Base-by-base conservation (phyloP, 2,113 vertebrate genomes). In the Murina feae region DNA sequence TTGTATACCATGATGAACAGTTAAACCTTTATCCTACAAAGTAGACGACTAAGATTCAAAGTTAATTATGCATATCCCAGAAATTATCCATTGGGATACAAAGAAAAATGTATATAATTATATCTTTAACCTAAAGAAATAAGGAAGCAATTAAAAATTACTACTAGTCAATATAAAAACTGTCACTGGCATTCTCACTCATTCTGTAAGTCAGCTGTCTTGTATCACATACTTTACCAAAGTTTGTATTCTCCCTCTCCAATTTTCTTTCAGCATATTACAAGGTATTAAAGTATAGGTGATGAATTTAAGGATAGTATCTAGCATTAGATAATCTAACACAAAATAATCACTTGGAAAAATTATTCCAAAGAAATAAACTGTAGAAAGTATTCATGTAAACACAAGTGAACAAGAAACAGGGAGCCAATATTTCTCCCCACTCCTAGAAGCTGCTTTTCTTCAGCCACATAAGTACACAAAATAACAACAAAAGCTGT, bases 281-380 rank as follows among this genome's bases (percentile, higher is more conserved):
- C 16, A 91, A 79, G 28, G 32, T 63, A 88, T 4, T 32, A 2
- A 55, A 81, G 58, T 85, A 75, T 88, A 35, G 25, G 28, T 86
- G 4, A 82, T 55, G 39, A 32, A 89, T 63, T 89, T 92, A 89
- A 86, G 25, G 37, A 65, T 4, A 88, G 55, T 68, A 86, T 66
- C 8, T 86, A 91, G 28, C 42, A 89, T 76, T 66, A 89, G 28
- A 14, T 60, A 55, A 75, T 35, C 20, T 76, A 89, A 92, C 44
- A 91, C 6, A 89, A 95, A 95, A 78, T 44, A 83, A 94, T 58
- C 39, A 79, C 32, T 78, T 94, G 66, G 82, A 78, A 95, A 72
- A 9, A 86, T 53, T 89, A 25, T 74, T 87, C 44, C 60, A 90
- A 30, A 63, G 83, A 89, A 95, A 90, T 49, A 87, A 87, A 93